Percentiles rank a stretch among this genome's conserved stretches.
phyloP scores from a whole-genome alignment of 2,888 invertebrate species.

The Thysanoteuthis rhombus region DNA sequence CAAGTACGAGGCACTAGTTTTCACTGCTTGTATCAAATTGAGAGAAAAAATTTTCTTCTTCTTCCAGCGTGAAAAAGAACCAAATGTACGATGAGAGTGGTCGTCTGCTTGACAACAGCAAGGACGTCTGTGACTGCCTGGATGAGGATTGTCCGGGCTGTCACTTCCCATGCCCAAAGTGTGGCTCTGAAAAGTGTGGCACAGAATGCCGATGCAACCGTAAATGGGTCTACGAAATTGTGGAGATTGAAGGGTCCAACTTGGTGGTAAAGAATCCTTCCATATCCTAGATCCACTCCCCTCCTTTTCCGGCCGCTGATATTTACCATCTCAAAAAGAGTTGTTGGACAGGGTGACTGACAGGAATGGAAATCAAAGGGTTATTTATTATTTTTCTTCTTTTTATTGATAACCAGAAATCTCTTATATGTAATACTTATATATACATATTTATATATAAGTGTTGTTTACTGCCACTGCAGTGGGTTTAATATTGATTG shows the following conservation, averaged over 20 bases:
- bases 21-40: no score
- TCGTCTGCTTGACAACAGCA: slow-evolving; percentile 67
- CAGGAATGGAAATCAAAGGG: no score
- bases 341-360: no score
- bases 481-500: no score
- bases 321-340: no score
- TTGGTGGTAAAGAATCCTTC: slow-evolving; percentile 36
- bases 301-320: no score
- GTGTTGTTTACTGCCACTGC: no score
- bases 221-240: slow-evolving; percentile 59
- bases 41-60: background rate
- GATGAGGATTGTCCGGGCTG: slow-evolving; percentile 83
- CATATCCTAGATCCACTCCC: background rate
- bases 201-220: slow-evolving; percentile 63
- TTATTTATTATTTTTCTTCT: no score
- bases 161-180: slow-evolving; percentile 75
- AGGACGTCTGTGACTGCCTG: slow-evolving; percentile 87
- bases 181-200: slow-evolving; percentile 65
- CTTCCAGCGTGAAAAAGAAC: slow-evolving; percentile 56
- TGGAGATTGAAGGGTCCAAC: slow-evolving; percentile 64
- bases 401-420: no score
- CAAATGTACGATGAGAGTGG: slow-evolving; percentile 64
- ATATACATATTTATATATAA: no score
- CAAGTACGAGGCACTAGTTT: no score
- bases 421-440: no score